A percentile compares a stretch with the other conserved stretches of the same genome.
phyloP scores from a whole-genome alignment of 2,113 vertebrate species.

The Ageneiosus marmoratus region DNA sequence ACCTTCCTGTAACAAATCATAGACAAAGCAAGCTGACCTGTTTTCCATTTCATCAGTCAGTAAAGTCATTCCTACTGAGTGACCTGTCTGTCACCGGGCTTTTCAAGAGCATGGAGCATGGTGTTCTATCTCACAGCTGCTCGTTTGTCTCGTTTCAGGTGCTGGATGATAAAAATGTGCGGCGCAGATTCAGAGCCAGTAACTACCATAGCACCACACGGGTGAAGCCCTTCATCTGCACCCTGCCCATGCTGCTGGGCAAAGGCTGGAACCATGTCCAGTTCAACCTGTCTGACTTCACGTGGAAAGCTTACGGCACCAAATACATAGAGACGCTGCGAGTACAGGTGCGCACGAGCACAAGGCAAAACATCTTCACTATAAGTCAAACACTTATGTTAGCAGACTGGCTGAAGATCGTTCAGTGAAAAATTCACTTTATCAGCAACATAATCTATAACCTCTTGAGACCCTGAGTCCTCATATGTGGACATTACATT shows the following conservation, averaged over 20 bases:
- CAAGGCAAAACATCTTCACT: not conserved
- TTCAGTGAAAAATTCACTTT: no score
- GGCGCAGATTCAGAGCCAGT: slow-evolving; percentile 90
- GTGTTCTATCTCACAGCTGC: not conserved
- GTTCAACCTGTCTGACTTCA: slow-evolving; percentile 95
- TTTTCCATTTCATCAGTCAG: not conserved
- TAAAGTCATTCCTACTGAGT: no score
- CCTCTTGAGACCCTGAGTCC: no score
- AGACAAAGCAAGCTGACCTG: not conserved
- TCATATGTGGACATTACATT: no score
- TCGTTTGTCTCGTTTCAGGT: slow-evolving; percentile 71
- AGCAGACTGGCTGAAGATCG: no score
- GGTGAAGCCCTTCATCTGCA: slow-evolving; percentile 97
- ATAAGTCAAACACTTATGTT: no score
- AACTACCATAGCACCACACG: slow-evolving; percentile 96
- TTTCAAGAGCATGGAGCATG: not conserved
- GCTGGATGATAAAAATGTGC: slow-evolving; percentile 94
- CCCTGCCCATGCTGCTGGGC: slow-evolving; percentile 96
- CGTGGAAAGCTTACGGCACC: slow-evolving; percentile 89
- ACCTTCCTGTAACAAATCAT: not conserved
- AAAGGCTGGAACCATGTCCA: slow-evolving; percentile 99
- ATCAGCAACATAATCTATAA: no score
- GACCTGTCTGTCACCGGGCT: not conserved
- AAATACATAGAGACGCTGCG: slow-evolving; percentile 95
- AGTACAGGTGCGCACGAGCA: slow-evolving; percentile 81